Evolutionary conservation across 2,113 vertebrate species (phyloP).

Genomic region (Paratilapia polleni): DNA sequence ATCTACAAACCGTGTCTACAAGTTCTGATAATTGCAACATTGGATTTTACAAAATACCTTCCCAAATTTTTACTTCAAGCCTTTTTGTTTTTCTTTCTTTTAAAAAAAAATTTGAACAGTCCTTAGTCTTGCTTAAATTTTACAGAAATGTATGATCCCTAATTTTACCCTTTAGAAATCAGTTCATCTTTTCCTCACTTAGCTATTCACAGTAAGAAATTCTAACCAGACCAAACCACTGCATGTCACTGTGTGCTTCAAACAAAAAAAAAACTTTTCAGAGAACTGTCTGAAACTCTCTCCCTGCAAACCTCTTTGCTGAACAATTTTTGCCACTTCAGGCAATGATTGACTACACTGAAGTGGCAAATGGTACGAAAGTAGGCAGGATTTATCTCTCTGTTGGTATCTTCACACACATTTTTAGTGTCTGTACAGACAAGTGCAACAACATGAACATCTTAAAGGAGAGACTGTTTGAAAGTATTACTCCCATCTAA

Average conservation of each 20-base stretch:
- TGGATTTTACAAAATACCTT: not conserved
- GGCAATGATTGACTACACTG: not conserved
- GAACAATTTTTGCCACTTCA: not conserved
- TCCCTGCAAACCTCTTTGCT: not conserved
- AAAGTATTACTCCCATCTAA: not conserved
- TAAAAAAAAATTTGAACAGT: no score
- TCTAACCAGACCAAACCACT: not conserved
- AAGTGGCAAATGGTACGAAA: not conserved
- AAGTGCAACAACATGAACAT: not conserved
- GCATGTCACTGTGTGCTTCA: not conserved
- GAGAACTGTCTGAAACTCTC: not conserved
- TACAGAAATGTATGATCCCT: rapidly evolving
- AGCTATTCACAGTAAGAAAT: not conserved
- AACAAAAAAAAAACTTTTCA: not conserved
- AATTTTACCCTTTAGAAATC: not conserved
- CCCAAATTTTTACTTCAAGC: not conserved
- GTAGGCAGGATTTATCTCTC: not conserved
- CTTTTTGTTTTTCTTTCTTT: not conserved
- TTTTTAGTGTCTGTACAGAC: not conserved
- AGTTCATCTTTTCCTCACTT: not conserved
- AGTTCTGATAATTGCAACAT: no score
- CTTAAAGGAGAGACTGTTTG: not conserved
- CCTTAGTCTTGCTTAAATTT: not conserved
- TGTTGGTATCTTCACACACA: rapidly evolving
- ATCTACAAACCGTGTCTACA: not conserved